Base-by-base conservation (phyloP, 2,113 vertebrate species). In the Pangasianodon hypophthalmus region DNA sequence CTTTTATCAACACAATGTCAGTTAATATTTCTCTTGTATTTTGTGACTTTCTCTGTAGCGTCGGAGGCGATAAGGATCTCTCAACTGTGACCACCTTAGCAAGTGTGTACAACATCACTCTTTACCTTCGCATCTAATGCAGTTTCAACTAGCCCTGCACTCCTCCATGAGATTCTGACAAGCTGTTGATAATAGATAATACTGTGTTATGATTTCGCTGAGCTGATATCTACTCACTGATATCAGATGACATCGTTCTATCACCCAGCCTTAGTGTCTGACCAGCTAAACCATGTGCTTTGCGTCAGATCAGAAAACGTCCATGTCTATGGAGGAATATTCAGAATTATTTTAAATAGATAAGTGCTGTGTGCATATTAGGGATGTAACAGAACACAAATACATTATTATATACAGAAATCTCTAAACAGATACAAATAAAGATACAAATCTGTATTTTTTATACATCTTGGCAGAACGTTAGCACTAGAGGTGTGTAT, bases 81-180 rank as follows among this genome's bases (percentile, higher is more conserved):
- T 92, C 93, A 56, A 96, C 89, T 0, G 95, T 97, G 91, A 99
- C 97, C 89, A 99, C 98, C 32, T 94, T 99, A 88, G 96, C 98
- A 56, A 99, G 98, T 99, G 95, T 94, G 98, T 97, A 18, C 8
- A 91, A 11, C 24, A 81, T n/a, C 18, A 19, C 4, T 80, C 46
- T 80, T 48, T 14, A 50, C 1, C 77, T 29, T 14, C 6, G 44
- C 77, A 50, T 80, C 77, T 80, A 14, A 21, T 3, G 16, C 37
- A 44, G 18, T 16, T 37, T 37, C 37, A 71, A 71, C 14, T 5
- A 37, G 6, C 60, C 60, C 60, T 62, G 24, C 60, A 62, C 8
- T 29, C 5, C 60, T 62, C 8, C 21, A 26, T 0, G 24, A 62
- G 8, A n/a, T n/a, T 18, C 54, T 56, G 54, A 19, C 54, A 19